Evolutionary conservation across 1,140 invertebrate species (phyloP).

Genomic region (Bombus difficillimus): DNA sequence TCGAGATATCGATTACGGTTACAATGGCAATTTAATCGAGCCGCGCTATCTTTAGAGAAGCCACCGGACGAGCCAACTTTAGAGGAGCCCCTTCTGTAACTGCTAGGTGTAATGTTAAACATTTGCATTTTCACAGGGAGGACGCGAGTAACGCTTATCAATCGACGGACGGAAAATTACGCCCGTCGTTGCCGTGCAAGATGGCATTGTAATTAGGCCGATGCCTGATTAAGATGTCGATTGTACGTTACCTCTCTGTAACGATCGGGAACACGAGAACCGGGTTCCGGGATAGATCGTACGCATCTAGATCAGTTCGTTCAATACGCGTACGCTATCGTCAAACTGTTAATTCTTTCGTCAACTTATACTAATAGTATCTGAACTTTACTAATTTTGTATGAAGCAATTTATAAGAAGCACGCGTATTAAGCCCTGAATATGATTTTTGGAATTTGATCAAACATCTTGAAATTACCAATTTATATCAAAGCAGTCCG

Average conservation of each 20-base stretch:
- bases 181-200: slow-evolving; percentile 31
- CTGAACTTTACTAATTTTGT: not conserved
- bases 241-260: slow-evolving; percentile 15
- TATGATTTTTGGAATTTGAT: too few species aligned
- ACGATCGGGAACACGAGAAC: not conserved
- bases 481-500: not conserved
- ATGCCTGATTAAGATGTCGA: slow-evolving; percentile 55
- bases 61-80: not conserved
- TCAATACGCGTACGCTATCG: not conserved
- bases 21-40: slow-evolving; percentile 50
- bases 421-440: too few species aligned
- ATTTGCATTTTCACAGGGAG: slow-evolving; percentile 41
- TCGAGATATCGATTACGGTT: slow-evolving; percentile 51
- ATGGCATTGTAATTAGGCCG: slow-evolving; percentile 50
- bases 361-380: not conserved
- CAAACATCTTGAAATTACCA: not conserved
- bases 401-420: too few species aligned
- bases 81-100: not conserved
- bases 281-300: slow-evolving; percentile 1
- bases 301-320: not conserved
- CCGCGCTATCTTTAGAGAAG: slow-evolving; percentile 33
- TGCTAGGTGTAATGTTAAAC: slow-evolving; percentile 31
- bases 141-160: slow-evolving; percentile 30
- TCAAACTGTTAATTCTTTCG: not conserved
- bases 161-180: slow-evolving; percentile 34